Base-by-base conservation (phyloP, 2,113 vertebrate genomes). In the Brachirus orientalis region DNA sequence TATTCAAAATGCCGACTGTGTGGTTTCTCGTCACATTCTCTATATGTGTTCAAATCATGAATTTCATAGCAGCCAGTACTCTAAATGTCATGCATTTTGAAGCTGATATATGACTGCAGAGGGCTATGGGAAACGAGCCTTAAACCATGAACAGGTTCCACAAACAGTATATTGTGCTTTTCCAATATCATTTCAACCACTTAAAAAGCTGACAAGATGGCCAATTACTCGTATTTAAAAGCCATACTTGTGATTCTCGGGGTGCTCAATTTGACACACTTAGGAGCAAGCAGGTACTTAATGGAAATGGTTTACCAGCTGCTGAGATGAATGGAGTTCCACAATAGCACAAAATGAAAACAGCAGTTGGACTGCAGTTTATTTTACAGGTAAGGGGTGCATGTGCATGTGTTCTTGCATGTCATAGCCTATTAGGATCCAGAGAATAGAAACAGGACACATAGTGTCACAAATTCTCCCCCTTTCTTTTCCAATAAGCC, bases 181-280 rank as follows among this genome's bases (percentile, higher is more conserved):
- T 63, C 12, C 12, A 68, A 46, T 54, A 6, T 66, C 38, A 66
- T 68, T 66, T 37, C n/a, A 41, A 3, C 47, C 17, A 13, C 46
- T 3, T 16, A n/a, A 35, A n/a, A 63, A 11, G 16, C 13, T 75
- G 66, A 63, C 59, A 60, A 28, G 8, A 43, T 48, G 28, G 19
- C 54, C 54, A 77, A 72, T 77, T 80, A 72, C 40, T 45, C 77
- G 56, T 63, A 63, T 72, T 79, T 63, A 72, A 53, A 69, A 69
- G 52, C n/a, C 6, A 10, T 44, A 40, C 11, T 71, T 16, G 14
- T 48, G 47, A 65, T 63, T 50, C 55, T 69, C 44, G 9, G 18
- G 57, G 61, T 20, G 37, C 58, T 74, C 51, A 33, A 69, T 69
- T 57, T 57, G 62, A 71, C 43, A 59, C 22, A n/a, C 14, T 22